phyloP scores from a whole-genome alignment of 2,888 invertebrate species.

The Adineta ricciae region DNA sequence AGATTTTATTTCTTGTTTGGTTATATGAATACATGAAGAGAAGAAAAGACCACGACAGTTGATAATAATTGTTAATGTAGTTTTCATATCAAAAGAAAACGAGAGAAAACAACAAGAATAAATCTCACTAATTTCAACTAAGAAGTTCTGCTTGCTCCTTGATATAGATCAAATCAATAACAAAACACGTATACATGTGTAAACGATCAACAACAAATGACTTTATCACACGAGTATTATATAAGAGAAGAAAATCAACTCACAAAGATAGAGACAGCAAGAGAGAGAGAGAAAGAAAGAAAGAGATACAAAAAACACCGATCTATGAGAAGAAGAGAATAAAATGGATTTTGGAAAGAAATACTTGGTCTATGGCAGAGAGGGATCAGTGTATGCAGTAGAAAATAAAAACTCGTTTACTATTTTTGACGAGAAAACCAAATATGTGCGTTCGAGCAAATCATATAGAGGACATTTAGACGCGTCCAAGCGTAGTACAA shows the following conservation, averaged over 20 bases:
- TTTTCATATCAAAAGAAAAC: background rate
- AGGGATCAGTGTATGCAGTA: background rate
- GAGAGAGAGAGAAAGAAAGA: background rate
- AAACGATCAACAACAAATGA: background rate
- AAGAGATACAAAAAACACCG: background rate
- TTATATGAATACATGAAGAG: background rate
- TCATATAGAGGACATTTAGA: background rate
- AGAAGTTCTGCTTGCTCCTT: background rate
- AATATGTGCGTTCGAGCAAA: background rate
- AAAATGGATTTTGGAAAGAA: background rate
- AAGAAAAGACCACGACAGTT: background rate
- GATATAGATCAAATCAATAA: background rate
- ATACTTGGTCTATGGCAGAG: background rate
- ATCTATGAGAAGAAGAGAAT: background rate
- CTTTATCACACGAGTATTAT: background rate
- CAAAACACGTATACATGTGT: background rate
- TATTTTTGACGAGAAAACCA: background rate
- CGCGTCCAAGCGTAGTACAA: constrained; percentile 1
- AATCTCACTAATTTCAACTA: background rate
- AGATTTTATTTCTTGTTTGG: background rate
- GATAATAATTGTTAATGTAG: background rate
- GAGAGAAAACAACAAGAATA: background rate
- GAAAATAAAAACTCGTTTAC: constrained; percentile 1
- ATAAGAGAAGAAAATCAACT: background rate
- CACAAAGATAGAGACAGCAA: background rate